Percentiles rank a stretch among this genome's conserved stretches.
These are phyloP conservation scores for Suillia variegata DNA, from an alignment of 2,888 invertebrate species.

Conservation along the genomic window DNA sequence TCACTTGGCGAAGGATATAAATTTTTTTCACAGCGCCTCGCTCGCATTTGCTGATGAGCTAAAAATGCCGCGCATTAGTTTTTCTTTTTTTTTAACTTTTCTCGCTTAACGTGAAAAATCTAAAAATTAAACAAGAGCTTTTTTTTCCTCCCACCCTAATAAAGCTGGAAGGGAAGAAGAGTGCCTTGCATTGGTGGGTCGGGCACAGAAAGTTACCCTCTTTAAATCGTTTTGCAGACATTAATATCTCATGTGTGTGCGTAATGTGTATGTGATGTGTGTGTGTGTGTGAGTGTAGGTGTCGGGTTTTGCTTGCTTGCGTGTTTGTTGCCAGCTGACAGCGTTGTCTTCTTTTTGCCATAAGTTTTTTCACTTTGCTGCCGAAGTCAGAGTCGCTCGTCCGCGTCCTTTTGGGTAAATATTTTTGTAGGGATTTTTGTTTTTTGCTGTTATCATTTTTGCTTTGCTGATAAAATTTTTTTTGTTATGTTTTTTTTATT, in stretches of 20 bases:
- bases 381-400: too few relatives aligned
- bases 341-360: neutral
- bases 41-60: neutral
- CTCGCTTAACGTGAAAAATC: conserved; percentile 24
- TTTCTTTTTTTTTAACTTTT: neutral
- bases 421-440: conserved; percentile 20
- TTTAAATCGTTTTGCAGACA: conserved; percentile 25
- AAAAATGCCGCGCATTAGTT: neutral
- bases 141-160: neutral
- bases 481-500: neutral
- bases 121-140: conserved; percentile 27
- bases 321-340: conserved; percentile 7
- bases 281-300: too few relatives aligned
- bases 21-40: too few relatives aligned
- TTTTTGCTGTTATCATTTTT: too few relatives aligned
- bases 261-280: too few relatives aligned
- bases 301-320: too few relatives aligned
- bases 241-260: too few relatives aligned
- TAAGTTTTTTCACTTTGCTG: conserved; percentile 11
- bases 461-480: conserved; percentile 14
- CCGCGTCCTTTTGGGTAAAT: conserved; percentile 24
- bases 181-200: too few relatives aligned
- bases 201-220: neutral
- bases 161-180: too few relatives aligned
- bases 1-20: too few relatives aligned